Evolutionary conservation across 2,888 invertebrate genomes (phyloP), one percentile per base, ranked within the genome.

Genomic region (Pinctada fucata): DNA sequence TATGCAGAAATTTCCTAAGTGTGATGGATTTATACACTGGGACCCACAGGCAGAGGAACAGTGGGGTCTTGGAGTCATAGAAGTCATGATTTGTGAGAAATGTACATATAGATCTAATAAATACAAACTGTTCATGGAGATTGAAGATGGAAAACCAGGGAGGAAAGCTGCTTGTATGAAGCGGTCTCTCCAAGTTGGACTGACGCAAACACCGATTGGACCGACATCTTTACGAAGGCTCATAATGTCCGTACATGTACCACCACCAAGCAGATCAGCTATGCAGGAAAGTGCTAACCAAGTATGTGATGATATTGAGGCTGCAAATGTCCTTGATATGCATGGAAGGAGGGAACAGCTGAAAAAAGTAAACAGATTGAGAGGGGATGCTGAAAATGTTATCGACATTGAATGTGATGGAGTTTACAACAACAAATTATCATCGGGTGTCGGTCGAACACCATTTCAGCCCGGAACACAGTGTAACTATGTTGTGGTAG

Each of bases 361-460:
- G 58, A 58, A 58, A 58, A 58, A 58, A 58, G 13, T 58, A 58
- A 58, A 58, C 58, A 58, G 13, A 13, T 8, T 58, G 58, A 8
- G 58, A 13, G 58, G 58, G 13, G 58, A 58, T 13, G 10, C 58
- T 13, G 1, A 58, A 58, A 58, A 58, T 58, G 58, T 58, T 13
- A 58, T 58, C 13, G 13, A 13, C 13, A 13, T 13, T 58, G 58
- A 58, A 58, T 10, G 58, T 58, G 58, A 58, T 58, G 58, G 58
- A 58, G 13, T 31, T 31, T 76, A 63, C 31, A 69, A 70, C 31
- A 69, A 76, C 70, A 8, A 69, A 5, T 6, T 76, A 8, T 70
- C 48, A 48, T 70, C 58, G 10, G 63, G 51, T 45, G 31, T n/a
- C 13, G 75, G 69, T 10, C 48, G 13, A 10, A 64, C 70, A 2